phyloP scores from a whole-genome alignment of 2,888 invertebrate genomes.

The Drosophila nr. perissopoda region DNA sequence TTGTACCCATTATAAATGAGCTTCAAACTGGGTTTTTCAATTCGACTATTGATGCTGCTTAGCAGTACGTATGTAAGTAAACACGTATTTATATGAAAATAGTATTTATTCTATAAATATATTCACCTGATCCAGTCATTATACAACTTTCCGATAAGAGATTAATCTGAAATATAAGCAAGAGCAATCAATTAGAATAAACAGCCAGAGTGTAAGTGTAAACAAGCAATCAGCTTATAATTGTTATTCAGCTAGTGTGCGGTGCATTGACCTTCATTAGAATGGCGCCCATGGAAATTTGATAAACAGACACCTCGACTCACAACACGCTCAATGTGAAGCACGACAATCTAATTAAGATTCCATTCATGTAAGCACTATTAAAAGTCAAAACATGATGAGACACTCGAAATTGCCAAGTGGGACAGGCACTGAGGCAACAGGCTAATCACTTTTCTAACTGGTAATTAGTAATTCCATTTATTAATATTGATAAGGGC shows the following conservation, averaged over 20 bases:
- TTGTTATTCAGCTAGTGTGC: conserved; percentile 44
- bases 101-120: background rate
- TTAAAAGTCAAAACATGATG: conserved; percentile 27
- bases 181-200: conserved; percentile 37
- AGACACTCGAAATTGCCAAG: background rate
- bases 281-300: conserved; percentile 41
- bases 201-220: conserved; percentile 31
- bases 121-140: conserved; percentile 78
- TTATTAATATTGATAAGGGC: background rate
- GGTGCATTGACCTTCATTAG: conserved; percentile 52
- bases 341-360: conserved; percentile 55
- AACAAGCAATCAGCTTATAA: conserved; percentile 44
- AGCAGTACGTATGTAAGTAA: too few relatives aligned
- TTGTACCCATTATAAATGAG: background rate
- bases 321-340: conserved; percentile 35
- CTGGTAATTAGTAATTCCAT: background rate
- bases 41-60: background rate
- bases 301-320: conserved; percentile 23
- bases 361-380: conserved; percentile 41
- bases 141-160: conserved; percentile 26
- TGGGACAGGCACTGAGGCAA: background rate
- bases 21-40: background rate
- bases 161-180: conserved; percentile 43
- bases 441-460: conserved; percentile 6
- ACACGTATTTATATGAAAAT: background rate